Evolutionary conservation across 2,113 vertebrate species (phyloP).

Genomic region (Clarias macrocephalus): DNA sequence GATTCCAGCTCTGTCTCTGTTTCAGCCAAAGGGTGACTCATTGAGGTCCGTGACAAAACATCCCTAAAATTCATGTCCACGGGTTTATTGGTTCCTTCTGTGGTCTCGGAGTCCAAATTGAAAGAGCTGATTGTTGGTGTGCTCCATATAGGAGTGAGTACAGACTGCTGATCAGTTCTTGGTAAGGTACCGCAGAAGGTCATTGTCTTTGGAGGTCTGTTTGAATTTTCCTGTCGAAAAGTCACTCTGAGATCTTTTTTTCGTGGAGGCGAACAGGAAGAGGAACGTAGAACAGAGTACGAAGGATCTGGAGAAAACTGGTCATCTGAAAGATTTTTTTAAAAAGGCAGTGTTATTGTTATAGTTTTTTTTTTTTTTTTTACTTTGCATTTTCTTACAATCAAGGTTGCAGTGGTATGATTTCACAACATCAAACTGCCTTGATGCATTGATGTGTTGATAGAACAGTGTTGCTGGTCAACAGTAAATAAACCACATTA

Average conservation of each 20-base stretch:
- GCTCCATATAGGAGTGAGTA: neutral
- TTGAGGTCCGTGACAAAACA: neutral
- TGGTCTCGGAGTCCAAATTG: neutral
- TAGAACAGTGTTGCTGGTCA: neutral
- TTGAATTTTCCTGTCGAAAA: conserved; percentile 59
- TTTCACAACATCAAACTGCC: neutral
- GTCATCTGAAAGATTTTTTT: conserved; percentile 45
- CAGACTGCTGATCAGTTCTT: conserved; percentile 23
- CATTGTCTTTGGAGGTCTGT: neutral
- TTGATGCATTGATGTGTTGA: neutral
- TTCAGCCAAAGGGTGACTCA: conserved; percentile 12
- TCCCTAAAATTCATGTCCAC: neutral
- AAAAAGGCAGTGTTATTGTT: neutral
- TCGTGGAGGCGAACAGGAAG: conserved; percentile 21
- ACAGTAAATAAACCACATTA: neutral
- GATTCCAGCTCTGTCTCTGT: conserved; percentile 44
- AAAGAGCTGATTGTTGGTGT: neutral
- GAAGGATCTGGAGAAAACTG: conserved; percentile 42
- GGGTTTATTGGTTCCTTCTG: conserved; percentile 2
- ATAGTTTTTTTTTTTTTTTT: neutral
- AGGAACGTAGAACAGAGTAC: conserved; percentile 61
- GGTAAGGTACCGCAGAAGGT: conserved; percentile 5
- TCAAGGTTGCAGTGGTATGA: neutral
- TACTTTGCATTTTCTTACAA: neutral
- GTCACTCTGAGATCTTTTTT: conserved; percentile 61